phyloP scores from a whole-genome alignment of 2,113 vertebrate species.

The Sphyrna mokarran region DNA sequence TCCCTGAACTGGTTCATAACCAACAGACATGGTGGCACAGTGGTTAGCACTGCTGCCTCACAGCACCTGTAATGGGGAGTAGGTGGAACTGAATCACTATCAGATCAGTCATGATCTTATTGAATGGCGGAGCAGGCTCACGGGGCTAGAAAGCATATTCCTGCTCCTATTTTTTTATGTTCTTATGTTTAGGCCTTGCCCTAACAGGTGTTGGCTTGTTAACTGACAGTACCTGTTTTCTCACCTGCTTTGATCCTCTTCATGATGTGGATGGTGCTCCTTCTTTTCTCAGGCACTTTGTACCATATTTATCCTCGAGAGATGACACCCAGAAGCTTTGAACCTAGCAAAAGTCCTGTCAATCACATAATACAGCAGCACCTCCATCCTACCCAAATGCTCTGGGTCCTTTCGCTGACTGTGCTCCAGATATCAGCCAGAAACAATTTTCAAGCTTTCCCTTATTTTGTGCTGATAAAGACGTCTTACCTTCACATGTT shows the following conservation, averaged over 20 bases:
- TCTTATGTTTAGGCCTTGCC: not conserved
- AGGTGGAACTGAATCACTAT: too few species aligned
- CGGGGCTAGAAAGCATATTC: too few species aligned
- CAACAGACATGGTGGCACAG: not conserved
- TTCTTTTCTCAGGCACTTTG: not conserved
- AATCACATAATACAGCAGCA: not conserved
- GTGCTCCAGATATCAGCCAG: not conserved
- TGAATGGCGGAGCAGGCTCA: too few species aligned
- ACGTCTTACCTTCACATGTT: not conserved
- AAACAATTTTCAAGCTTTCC: not conserved
- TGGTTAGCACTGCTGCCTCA: too few species aligned
- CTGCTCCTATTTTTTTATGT: too few species aligned
- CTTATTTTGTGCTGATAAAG: not conserved
- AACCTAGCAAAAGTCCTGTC: not conserved
- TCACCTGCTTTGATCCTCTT: not conserved
- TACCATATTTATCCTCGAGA: not conserved
- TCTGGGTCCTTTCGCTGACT: not conserved
- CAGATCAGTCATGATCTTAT: too few species aligned
- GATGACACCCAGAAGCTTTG: not conserved
- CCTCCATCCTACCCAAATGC: not conserved
- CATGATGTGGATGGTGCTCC: not conserved
- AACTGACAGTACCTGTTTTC: not conserved
- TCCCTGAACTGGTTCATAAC: too few species aligned
- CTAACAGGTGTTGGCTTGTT: not conserved
- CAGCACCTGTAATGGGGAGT: too few species aligned